Evolutionary conservation across 2,797 vertebrate species (phyloP), one percentile per base, ranked within the genome.

Genomic region (Bufotes viridis): DNA sequence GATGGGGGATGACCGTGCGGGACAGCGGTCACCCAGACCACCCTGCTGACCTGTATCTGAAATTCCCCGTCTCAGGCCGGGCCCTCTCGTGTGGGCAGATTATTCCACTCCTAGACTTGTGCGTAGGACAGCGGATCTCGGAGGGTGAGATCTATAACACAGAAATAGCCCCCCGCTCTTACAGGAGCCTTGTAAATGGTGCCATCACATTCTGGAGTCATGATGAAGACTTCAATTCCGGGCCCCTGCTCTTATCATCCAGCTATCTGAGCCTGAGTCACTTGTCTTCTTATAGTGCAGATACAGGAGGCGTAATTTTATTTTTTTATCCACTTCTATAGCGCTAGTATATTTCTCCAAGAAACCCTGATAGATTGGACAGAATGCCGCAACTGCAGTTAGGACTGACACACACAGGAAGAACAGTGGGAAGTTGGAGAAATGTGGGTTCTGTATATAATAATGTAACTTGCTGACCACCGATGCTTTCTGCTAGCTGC

Each of bases 401-500:
- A n/a, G n/a, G n/a, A 72, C 69, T 72, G 69, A 72, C 69, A 72
- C 69, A 70, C 14, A 65, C 63, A 65, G 69, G 1, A 15, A 72
- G 69, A 18, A 10, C 17, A 18, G 29, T 42, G 18, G 29, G 5
- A 18, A 10, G 7, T 17, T 17, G 17, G 69, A 72, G 17, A 10
- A 0, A 34, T 10, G 69, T 4, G 69, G 10, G 2, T 22, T 22
- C 7, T 70, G 1, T 65, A 65, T 11, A 65, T 24, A 65, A 24
- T 24, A 65, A 14, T 69, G 3, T 1, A 29, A 2, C 5, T 29
- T 29, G 18, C 7, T 74, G 3, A 75, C 42, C 70, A 6, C 20
- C 14, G 24, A 3, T 42, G 7, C 2, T 69, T 18, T 26, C 14
- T 53, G 7, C 24, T 53, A 95, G 93, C 85, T 65, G 63, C 78